Conservation (phyloP, 2,113 vertebrate genomes). For the Rana temporaria region DNA sequence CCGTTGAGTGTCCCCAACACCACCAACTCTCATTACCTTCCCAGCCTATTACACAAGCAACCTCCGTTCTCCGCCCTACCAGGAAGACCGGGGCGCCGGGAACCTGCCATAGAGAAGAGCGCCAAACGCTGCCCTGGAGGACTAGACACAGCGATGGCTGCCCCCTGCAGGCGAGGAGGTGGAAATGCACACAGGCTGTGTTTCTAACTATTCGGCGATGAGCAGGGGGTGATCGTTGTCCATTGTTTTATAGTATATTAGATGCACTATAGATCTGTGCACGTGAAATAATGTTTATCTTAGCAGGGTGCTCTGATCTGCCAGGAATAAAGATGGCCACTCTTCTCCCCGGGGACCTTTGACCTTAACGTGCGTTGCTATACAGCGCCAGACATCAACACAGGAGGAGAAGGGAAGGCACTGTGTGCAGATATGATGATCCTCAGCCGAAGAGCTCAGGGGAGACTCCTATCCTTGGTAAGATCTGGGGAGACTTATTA, state of each 20-base stretch:
- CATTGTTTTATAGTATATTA: no score
- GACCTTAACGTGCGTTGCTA: neutral
- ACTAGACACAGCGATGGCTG: neutral
- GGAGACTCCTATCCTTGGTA: constrained; percentile 18
- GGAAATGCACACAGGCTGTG: neutral
- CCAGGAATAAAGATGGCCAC: neutral
- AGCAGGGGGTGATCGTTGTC: no score
- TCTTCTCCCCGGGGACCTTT: no score
- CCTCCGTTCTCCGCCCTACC: neutral
- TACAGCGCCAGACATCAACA: no score
- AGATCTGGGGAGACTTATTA: neutral
- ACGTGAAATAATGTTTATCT: no score
- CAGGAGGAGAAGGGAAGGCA: neutral
- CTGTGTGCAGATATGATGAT: constrained; percentile 20
- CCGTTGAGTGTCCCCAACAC: neutral
- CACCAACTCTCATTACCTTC: neutral
- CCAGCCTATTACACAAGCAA: constrained; percentile 6
- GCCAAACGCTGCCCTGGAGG: neutral
- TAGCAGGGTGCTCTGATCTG: no score
- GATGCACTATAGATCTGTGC: no score
- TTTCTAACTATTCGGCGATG: neutral
- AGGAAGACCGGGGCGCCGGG: neutral
- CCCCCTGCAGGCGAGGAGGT: constrained; percentile 8
- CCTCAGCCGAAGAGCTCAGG: constrained; percentile 31
- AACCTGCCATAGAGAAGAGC: neutral